Percentiles rank a stretch among this genome's conserved stretches.
phyloP scores from a whole-genome alignment of 2,797 vertebrate genomes.

The Fistularia tabacaria region DNA sequence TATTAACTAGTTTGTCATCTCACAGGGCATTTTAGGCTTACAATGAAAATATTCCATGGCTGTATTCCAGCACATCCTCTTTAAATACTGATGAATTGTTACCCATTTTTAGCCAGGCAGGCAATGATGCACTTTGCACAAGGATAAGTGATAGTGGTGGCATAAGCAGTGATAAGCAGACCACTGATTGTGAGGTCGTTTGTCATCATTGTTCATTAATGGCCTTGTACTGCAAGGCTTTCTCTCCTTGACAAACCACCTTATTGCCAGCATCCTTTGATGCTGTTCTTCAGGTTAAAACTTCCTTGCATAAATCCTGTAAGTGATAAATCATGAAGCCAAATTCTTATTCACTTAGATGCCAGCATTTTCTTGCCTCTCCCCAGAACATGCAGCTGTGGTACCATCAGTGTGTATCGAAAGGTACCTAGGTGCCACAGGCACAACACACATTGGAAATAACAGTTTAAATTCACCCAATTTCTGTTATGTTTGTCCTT shows the following conservation, averaged over 20 bases:
- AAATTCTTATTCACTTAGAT: no score
- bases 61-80: constrained; percentile 6
- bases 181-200: constrained; percentile 27
- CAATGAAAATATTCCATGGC: no score
- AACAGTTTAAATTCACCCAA: constrained; percentile 15
- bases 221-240: constrained; percentile 8
- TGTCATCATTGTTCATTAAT: constrained; percentile 26
- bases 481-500: constrained; percentile 45
- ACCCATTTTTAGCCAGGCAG: constrained; percentile 20
- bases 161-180: constrained; percentile 13
- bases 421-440: no score
- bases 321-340: no score
- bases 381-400: no score
- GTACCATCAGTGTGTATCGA: no score
- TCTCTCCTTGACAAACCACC: constrained; percentile 12
- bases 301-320: no score
- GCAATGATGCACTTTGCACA: constrained; percentile 46
- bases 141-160: constrained; percentile 27
- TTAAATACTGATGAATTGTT: constrained; percentile 15
- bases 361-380: no score
- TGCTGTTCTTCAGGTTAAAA: no score
- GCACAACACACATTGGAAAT: constrained; percentile 3
- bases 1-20: neutral
- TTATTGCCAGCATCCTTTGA: constrained; percentile 2
- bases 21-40: no score